These are phyloP conservation scores for Hippoglossus stenolepis DNA, from an alignment of 2,113 vertebrate species.

Conservation along the genomic window DNA sequence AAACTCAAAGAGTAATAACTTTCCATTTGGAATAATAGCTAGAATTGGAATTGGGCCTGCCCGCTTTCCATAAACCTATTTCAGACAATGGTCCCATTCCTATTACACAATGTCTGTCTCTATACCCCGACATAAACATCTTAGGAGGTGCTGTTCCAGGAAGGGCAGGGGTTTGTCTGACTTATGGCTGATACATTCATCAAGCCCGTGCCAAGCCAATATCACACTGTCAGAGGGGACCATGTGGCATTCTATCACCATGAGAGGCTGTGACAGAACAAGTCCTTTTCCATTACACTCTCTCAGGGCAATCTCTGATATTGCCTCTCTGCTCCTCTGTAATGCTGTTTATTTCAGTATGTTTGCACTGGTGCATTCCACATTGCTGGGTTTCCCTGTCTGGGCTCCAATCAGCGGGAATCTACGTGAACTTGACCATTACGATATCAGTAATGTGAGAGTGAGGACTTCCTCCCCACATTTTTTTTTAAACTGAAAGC, in stretches of 20 bases:
- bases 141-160: slow-evolving; percentile 61
- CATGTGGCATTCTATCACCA: slow-evolving; percentile 83
- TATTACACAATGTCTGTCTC: slow-evolving; percentile 63
- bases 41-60: slow-evolving; percentile 49
- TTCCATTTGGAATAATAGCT: slow-evolving; percentile 64
- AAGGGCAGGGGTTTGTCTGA: slow-evolving; percentile 71
- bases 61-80: slow-evolving; percentile 69
- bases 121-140: slow-evolving; percentile 61
- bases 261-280: slow-evolving; percentile 79
- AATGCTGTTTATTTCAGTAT: slow-evolving; percentile 70
- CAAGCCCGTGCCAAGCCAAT: slow-evolving; percentile 80
- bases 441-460: slow-evolving; percentile 31
- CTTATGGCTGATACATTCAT: slow-evolving; percentile 83
- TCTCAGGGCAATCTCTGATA: slow-evolving; percentile 74
- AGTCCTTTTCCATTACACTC: slow-evolving; percentile 77
- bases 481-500: slow-evolving; percentile 8
- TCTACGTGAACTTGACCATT: slow-evolving; percentile 27
- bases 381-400: slow-evolving; percentile 25
- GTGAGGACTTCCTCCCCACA: slow-evolving; percentile 3
- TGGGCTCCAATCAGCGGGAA: slow-evolving; percentile 40
- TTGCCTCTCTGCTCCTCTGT: slow-evolving; percentile 63
- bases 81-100: slow-evolving; percentile 65
- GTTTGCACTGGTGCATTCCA: slow-evolving; percentile 52
- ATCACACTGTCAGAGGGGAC: slow-evolving; percentile 81
- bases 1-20: slow-evolving; percentile 50